A percentile compares a stretch with the other conserved stretches of the same genome.
These are phyloP conservation scores for Chironomus tepperi DNA, from an alignment of 1,140 invertebrate genomes.

Conservation along the genomic window DNA sequence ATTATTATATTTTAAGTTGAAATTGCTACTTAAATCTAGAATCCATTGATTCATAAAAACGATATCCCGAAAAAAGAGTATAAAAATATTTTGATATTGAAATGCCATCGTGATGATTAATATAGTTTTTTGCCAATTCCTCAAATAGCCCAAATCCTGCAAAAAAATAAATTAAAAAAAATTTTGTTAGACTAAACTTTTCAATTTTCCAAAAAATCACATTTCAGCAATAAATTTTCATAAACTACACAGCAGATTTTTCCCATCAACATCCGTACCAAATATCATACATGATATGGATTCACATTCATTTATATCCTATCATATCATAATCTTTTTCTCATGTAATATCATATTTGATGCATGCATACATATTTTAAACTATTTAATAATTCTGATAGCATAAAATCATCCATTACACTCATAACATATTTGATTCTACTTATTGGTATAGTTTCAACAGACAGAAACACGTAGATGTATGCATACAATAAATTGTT, in stretches of 20 bases:
- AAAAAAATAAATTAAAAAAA: neutral
- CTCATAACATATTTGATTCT: neutral
- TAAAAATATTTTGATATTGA: too few relatives aligned
- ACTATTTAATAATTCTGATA: neutral
- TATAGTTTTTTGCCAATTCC: too few relatives aligned
- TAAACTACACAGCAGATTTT: neutral
- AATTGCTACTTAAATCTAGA: too few relatives aligned
- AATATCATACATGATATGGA: neutral
- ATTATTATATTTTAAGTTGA: too few relatives aligned
- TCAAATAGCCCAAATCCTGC: neutral
- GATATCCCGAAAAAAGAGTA: too few relatives aligned
- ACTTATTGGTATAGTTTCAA: neutral
- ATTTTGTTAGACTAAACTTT: neutral
- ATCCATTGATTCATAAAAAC: too few relatives aligned
- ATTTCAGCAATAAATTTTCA: conserved; percentile 2
- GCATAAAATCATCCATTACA: conserved; percentile 1
- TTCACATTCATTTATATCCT: conserved; percentile 4
- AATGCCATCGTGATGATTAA: too few relatives aligned
- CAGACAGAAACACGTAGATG: neutral
- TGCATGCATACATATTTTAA: neutral
- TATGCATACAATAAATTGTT: too few relatives aligned
- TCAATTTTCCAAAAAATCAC: neutral
- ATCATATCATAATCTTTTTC: neutral
- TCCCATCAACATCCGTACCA: neutral
- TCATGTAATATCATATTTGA: neutral